Conservation (phyloP, 2,113 vertebrate species). For the Peromyscus maniculatus region DNA sequence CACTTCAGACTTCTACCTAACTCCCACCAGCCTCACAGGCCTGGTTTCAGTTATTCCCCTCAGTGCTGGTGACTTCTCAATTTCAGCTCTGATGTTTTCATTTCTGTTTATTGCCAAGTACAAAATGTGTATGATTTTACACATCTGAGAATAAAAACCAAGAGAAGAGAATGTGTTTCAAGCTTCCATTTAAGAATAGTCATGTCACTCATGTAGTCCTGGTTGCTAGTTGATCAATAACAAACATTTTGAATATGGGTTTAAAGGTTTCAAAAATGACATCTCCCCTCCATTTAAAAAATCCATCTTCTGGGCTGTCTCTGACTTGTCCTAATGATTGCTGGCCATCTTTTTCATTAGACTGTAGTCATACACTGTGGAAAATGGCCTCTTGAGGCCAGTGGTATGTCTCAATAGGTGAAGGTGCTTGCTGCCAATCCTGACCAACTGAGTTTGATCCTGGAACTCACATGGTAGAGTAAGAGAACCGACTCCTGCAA, state of each 20-base stretch:
- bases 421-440: neutral
- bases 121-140: conserved; percentile 15
- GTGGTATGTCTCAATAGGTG: neutral
- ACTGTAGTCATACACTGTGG: too few species aligned
- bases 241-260: neutral
- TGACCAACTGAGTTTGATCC: neutral
- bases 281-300: neutral
- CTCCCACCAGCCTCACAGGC: neutral
- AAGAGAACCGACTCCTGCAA: neutral
- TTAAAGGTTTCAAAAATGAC: conserved; percentile 17
- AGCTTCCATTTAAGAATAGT: neutral
- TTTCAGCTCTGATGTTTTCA: neutral
- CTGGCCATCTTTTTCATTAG: neutral
- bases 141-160: conserved; percentile 23
- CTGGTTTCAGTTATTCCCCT: neutral
- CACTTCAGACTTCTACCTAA: neutral
- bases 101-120: neutral
- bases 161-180: neutral
- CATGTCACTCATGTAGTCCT: neutral
- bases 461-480: neutral
- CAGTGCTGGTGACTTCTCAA: neutral
- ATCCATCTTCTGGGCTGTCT: neutral
- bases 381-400: neutral
- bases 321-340: neutral
- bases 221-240: neutral